These are phyloP conservation scores for Drosophila meridiana DNA, from an alignment of 2,888 invertebrate species.

Conservation along the genomic window DNA sequence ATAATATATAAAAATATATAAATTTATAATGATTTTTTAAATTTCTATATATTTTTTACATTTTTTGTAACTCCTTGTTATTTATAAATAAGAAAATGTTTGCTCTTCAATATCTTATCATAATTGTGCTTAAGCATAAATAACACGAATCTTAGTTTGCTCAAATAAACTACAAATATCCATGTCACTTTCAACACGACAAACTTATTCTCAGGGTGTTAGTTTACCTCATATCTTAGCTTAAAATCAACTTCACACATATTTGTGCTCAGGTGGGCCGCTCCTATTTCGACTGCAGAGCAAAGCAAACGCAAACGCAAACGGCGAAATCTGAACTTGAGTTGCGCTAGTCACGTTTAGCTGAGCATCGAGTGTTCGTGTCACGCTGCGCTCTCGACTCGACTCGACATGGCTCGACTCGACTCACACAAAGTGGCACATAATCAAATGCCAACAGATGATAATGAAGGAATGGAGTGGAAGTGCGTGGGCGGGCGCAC, in stretches of 20 bases:
- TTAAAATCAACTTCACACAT: not conserved
- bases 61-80: too few relatives aligned
- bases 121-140: not conserved
- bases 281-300: slow-evolving; percentile 1
- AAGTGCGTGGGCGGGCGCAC: not conserved
- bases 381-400: slow-evolving; percentile 17
- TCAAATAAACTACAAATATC: not conserved
- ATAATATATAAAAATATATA: too few relatives aligned
- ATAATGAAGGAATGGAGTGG: slow-evolving; percentile 25
- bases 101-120: too few relatives aligned
- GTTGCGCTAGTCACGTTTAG: not conserved
- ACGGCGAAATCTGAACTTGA: not conserved
- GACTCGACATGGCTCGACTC: not conserved
- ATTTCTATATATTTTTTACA: too few relatives aligned
- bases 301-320: not conserved
- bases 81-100: too few relatives aligned
- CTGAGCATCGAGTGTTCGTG: slow-evolving; percentile 18
- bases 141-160: not conserved
- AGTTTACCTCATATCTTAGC: not conserved
- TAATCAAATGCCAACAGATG: slow-evolving; percentile 48
- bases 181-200: not conserved
- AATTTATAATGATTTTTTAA: too few relatives aligned
- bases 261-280: not conserved
- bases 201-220: not conserved
- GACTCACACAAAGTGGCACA: slow-evolving; percentile 42